Conservation (phyloP, 2,797 vertebrate species). For the Luscinia luscinia region DNA sequence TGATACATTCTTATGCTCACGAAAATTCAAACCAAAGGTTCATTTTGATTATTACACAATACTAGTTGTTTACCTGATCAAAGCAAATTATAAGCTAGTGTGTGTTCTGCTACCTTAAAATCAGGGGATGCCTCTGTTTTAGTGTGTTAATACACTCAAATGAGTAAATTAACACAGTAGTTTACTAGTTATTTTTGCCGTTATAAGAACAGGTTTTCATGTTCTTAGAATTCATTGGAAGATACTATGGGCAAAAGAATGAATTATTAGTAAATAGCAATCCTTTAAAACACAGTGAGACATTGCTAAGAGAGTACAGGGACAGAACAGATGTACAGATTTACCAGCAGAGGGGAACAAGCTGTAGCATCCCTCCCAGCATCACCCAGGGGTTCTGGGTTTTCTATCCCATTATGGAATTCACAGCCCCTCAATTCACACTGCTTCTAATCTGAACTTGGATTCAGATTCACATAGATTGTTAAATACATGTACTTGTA, state of each 20-base stretch:
- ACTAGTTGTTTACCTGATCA: neutral
- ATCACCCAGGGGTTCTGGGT: neutral
- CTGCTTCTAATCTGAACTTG: neutral
- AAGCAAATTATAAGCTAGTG: neutral
- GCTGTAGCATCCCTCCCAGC: neutral
- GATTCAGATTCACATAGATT: neutral
- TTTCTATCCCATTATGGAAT: neutral
- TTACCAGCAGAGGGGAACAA: neutral
- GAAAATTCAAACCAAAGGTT: neutral
- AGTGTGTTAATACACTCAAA: neutral
- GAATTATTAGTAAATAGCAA: neutral
- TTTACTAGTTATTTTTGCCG: neutral
- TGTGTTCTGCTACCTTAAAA: neutral
- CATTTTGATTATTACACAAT: neutral
- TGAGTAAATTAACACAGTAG: neutral
- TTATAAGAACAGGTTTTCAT: neutral
- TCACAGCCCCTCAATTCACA: neutral
- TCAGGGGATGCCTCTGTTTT: neutral
- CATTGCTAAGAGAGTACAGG: neutral
- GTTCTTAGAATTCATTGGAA: neutral
- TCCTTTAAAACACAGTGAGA: neutral
- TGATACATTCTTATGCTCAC: neutral
- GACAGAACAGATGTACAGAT: neutral
- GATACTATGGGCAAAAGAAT: neutral
- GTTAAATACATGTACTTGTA: neutral